Percentiles rank a stretch among this genome's conserved stretches.
Evolutionary conservation across 2,113 vertebrate genomes (phyloP).

Genomic region (Dasyornis broadbenti): DNA sequence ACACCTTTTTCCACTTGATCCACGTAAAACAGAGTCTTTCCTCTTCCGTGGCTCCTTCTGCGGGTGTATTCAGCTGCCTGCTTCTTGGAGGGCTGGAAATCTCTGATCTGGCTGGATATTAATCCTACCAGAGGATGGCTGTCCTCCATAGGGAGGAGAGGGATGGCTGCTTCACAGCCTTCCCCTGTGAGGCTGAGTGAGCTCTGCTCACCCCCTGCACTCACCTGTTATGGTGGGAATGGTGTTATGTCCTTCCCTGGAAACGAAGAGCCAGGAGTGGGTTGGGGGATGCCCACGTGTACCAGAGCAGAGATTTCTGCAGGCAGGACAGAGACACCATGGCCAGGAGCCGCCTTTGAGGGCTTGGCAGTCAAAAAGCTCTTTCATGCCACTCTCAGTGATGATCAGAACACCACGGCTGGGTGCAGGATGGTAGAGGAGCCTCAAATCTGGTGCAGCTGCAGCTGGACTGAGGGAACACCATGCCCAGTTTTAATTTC

Average conservation of each 20-base stretch:
- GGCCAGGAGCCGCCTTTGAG: neutral
- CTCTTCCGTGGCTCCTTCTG: neutral
- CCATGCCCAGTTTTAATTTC: neutral
- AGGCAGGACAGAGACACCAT: neutral
- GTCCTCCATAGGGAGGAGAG: neutral
- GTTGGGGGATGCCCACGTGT: neutral
- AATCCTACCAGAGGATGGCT: neutral
- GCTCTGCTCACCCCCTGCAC: neutral
- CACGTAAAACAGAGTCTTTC: neutral
- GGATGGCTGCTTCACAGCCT: neutral
- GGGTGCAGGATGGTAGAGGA: neutral
- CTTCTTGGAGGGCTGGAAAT: neutral
- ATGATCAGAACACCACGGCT: neutral
- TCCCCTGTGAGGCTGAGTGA: neutral
- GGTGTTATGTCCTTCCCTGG: neutral
- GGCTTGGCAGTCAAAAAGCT: neutral
- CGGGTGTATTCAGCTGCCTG: neutral
- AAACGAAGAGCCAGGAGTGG: neutral
- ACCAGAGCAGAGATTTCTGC: neutral
- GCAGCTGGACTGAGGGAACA: neutral
- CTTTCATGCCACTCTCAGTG: accelerated
- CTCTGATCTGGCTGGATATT: neutral
- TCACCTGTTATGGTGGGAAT: neutral
- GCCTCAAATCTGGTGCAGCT: neutral
- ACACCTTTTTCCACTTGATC: neutral